A percentile compares a stretch with the other conserved stretches of the same genome.
phyloP scores from a whole-genome alignment of 2,888 invertebrate genomes.

The Eudasyphora cyanicolor region DNA sequence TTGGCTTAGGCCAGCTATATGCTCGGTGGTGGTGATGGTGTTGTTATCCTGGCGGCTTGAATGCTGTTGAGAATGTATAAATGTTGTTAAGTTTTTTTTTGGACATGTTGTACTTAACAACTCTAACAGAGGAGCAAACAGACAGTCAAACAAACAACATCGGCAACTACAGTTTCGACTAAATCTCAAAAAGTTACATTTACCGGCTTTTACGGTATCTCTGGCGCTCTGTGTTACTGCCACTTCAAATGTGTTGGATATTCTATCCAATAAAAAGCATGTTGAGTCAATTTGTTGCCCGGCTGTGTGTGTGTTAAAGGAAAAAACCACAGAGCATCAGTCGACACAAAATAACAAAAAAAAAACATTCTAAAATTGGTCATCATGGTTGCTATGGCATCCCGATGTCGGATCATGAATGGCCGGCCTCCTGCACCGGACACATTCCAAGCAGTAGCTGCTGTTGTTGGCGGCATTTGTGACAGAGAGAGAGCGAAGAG shows the following conservation, averaged over 20 bases:
- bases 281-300: conserved; percentile 8
- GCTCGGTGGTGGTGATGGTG: neutral
- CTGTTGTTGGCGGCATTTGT: neutral
- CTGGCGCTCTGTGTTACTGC: neutral
- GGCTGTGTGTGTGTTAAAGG: neutral
- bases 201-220: neutral
- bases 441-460: neutral
- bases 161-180: neutral
- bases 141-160: neutral
- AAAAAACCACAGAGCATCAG: neutral
- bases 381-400: conserved; percentile 6
- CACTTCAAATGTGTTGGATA: no score
- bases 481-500: no score
- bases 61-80: neutral
- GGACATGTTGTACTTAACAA: neutral
- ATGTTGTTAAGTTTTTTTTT: neutral
- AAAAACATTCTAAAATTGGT: conserved; percentile 8
- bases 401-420: neutral
- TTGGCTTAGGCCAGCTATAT: neutral
- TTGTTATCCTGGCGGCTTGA: neutral
- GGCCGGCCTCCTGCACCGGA: neutral
- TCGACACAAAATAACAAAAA: neutral
- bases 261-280: conserved; percentile 8
- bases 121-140: neutral
- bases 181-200: neutral